Base-by-base conservation (phyloP, 2,888 invertebrate species). In the Arge pagana region DNA sequence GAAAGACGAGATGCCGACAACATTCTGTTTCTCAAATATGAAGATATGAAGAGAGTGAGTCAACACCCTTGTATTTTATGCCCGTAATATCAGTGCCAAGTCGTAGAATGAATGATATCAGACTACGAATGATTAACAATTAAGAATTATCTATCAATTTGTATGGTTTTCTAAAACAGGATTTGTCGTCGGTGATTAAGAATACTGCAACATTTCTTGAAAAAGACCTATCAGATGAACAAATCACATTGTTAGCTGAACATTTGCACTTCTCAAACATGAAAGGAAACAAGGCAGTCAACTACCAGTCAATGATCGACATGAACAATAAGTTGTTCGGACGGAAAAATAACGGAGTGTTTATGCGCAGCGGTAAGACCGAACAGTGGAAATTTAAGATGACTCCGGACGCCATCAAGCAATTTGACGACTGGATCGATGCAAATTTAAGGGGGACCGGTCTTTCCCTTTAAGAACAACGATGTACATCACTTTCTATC, bases 221-320 rank as follows among this genome's bases (percentile, higher is more conserved):
- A 1, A 76, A 70, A 33, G 57, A 68, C 35, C 79, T 80, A 49
- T 68, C 77, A 0, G 78, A 78, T 0, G 72, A 76, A 0, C 73
- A 84, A 56, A 65, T 84, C 4, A 57, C 72, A 5, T 40, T 61
- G 1, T 71, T 87, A 18, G 75, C 78, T 0, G 64, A 78, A 0
- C 83, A 85, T 59, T 80, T 85, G 43, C 82, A 81, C 57, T 86
- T 87, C 63, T 78, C 80, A 13, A 82, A 71, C 53, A 80, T 87
- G 69, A 78, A 79, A 59, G 78, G 79, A 16, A 86, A 85, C 66
- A 80, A 81, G 42, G 78, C 77, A 23, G 82, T 83, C 0, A 86
- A 86, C 64, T 80, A 81, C 56, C 78, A 71, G 1, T 68, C 72
- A 0, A 62, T 64, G 0, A 64, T 69, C 0, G 71, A 66, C 0